A percentile compares a stretch with the other conserved stretches of the same genome.
Conservation (phyloP, 1,140 invertebrate species). For the Dysdera silvatica region DNA sequence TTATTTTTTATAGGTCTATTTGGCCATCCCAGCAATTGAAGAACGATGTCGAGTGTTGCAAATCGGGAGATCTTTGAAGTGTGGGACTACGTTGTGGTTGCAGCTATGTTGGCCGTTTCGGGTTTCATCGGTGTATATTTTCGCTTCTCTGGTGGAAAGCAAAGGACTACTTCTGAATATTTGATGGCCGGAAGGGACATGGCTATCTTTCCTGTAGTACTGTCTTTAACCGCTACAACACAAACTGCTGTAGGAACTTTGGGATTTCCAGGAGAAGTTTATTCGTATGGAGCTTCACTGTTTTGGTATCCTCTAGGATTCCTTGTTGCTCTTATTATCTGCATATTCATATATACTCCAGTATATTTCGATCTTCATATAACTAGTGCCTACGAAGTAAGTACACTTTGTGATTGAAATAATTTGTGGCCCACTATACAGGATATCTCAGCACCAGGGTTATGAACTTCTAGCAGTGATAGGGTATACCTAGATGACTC, state of each 20-base stretch:
- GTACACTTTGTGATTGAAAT: constrained; percentile 48
- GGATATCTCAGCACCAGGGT: too few species aligned
- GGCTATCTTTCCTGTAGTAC: constrained; percentile 65
- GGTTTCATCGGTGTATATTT: constrained; percentile 69
- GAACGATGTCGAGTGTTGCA: too few species aligned
- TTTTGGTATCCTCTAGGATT: background rate
- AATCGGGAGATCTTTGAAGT: background rate
- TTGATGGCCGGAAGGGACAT: constrained; percentile 69
- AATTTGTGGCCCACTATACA: too few species aligned
- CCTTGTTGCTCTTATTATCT: constrained; percentile 61
- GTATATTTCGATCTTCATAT: constrained; percentile 77
- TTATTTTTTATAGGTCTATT: too few species aligned
- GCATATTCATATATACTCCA: constrained; percentile 73
- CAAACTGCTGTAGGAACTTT: constrained; percentile 89
- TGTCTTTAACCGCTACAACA: constrained; percentile 83
- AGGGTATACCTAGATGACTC: too few species aligned
- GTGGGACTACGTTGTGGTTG: constrained; percentile 59
- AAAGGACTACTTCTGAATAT: constrained; percentile 78
- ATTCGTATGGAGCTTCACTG: constrained; percentile 60
- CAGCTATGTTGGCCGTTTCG: constrained; percentile 42
- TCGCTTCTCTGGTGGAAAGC: constrained; percentile 72
- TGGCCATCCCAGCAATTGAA: too few species aligned
- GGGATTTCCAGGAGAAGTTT: constrained; percentile 77
- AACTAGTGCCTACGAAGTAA: constrained; percentile 69
- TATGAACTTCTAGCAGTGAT: too few species aligned